Evolutionary conservation across 2,888 invertebrate species (phyloP), one percentile per base, ranked within the genome.

Genomic region (Polydesmus complanatus): DNA sequence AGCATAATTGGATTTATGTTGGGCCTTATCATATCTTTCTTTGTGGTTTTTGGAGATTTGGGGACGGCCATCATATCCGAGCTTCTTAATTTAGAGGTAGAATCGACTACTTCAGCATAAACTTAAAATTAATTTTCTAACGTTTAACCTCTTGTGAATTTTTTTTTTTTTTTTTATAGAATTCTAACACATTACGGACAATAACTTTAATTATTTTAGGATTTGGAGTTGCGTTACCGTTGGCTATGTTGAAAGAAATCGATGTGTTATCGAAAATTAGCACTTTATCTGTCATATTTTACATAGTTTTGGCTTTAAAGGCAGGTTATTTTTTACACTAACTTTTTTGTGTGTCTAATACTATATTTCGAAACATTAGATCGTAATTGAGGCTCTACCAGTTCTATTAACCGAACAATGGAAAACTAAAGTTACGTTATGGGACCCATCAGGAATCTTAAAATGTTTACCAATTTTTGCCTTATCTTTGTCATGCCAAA

Each of bases 31-130:
- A 87, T 97, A 59, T 95, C 96, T 2, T 96, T 92, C 74, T 91
- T 93, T 74, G 95, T 97, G 21, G 92, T 97, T n/a, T 90, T 97
- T 66, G 97, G 97, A 1, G 97, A 97, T 73, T 78, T 97, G 54
- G 94, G 93, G 0, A 96, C 97, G 21, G 87, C 87, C 70, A 90
- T 96, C 62, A 78, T 93, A 21, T 82, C 87, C 0, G 88, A 91
- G 73, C 78, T 88, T 68, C 80, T 89, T 58, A 79, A 83, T 55
- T 77, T 87, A 27, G 82, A 83, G 48, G 58, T 62, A 27, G n/a
- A n/a, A n/a, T n/a, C n/a, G n/a, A n/a, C n/a, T n/a, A n/a, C n/a
- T n/a, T n/a, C 2, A 27, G 8, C 3, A n/a, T 25, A 56, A 18
- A 56, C 2, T 26, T 19, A n/a, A n/a, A 25, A 51, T 26, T 60